Conservation (phyloP, 2,797 vertebrate species). For the Chrysocyon brachyurus region DNA sequence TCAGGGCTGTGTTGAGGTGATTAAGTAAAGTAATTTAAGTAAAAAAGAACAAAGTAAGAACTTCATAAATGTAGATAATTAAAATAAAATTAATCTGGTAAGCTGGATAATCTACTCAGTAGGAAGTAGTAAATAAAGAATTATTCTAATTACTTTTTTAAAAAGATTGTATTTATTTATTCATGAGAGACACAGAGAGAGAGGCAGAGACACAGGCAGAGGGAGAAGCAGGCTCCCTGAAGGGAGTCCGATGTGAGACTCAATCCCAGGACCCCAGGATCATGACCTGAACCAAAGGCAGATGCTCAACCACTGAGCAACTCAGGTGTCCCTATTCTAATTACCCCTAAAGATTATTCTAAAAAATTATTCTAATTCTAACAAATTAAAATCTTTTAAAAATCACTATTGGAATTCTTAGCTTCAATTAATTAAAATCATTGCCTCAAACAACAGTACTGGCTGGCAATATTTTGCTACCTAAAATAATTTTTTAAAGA, state of each 20-base stretch:
- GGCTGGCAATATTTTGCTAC: not conserved
- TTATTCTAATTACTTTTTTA: conserved; percentile 17
- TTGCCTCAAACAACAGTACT: not conserved
- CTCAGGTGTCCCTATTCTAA: not conserved
- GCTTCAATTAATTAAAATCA: conserved; percentile 53
- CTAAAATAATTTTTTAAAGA: not conserved
- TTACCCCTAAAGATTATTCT: conserved; percentile 53
- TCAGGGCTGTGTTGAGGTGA: not conserved
- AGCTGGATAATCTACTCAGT: not conserved
- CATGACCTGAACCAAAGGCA: no score
- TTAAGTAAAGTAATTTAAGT: conserved; percentile 34
- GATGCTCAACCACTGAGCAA: no score
- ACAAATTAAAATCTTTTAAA: not conserved
- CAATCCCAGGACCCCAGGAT: no score
- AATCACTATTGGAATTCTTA: conserved; percentile 2
- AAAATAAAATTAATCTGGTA: conserved; percentile 37
- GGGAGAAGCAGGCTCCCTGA: no score
- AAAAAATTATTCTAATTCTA: conserved; percentile 27
- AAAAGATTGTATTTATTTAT: no score
- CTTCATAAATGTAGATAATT: not conserved
- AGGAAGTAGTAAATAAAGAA: conserved; percentile 3
- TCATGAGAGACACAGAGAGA: no score
- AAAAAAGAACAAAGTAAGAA: conserved; percentile 20
- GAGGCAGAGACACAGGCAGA: no score
- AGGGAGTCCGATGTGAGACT: no score